These are phyloP conservation scores for Miniopterus natalensis DNA, from an alignment of 2,113 vertebrate genomes.

Conservation along the genomic window DNA sequence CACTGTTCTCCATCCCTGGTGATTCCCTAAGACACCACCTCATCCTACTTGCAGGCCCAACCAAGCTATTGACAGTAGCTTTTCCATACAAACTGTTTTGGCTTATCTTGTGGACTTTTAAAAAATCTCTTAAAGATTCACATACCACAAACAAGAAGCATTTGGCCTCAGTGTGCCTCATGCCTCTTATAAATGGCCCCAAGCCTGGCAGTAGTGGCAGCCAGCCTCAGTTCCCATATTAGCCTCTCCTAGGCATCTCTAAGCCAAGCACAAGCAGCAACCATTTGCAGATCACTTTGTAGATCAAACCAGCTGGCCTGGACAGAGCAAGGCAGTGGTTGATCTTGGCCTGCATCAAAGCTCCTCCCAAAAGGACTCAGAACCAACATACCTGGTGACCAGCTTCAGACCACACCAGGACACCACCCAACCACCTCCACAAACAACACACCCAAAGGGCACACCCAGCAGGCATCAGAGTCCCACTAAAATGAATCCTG, in stretches of 20 bases:
- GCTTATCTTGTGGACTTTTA: not conserved
- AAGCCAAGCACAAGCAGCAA: not conserved
- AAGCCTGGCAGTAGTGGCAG: not conserved
- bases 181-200: not conserved
- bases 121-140: not conserved
- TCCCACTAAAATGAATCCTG: not conserved
- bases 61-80: not conserved
- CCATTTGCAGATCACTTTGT: not conserved
- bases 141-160: not conserved
- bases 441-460: not conserved
- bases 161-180: not conserved
- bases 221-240: not conserved
- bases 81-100: not conserved
- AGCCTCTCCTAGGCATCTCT: not conserved
- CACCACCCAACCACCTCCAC: not conserved
- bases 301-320: not conserved
- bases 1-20: not conserved
- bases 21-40: not conserved
- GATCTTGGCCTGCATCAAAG: not conserved
- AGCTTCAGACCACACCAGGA: not conserved
- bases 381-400: not conserved
- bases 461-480: not conserved
- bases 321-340: not conserved
- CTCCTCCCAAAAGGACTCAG: not conserved
- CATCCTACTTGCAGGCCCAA: not conserved